Conservation (phyloP, 2,888 invertebrate species). For the Oxycera nigricornis region DNA sequence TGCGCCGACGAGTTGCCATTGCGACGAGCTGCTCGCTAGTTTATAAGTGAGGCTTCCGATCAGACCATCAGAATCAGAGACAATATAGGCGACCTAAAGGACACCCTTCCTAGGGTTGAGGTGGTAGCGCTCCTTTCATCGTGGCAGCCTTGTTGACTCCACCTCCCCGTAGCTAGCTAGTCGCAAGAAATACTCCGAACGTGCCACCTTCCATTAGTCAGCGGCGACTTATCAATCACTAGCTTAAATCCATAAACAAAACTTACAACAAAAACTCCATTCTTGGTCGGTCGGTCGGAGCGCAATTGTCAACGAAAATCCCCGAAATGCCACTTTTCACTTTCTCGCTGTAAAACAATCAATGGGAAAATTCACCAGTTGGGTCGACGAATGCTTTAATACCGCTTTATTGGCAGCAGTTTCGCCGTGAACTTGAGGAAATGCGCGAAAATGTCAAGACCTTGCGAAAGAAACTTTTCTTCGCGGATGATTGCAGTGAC, state of each 20-base stretch:
- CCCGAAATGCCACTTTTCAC: constrained; percentile 26
- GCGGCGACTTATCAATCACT: too few relatives aligned
- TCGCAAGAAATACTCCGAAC: too few relatives aligned
- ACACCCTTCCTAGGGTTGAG: too few relatives aligned
- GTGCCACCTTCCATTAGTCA: too few relatives aligned
- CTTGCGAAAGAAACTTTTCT: not conserved
- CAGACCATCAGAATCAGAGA: too few relatives aligned
- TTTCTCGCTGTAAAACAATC: constrained; percentile 10
- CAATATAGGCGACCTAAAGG: too few relatives aligned
- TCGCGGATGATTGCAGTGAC: not conserved
- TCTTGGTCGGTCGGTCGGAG: constrained; percentile 42
- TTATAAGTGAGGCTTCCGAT: too few relatives aligned
- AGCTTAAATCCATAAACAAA: constrained; percentile 19
- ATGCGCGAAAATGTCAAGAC: constrained; percentile 11
- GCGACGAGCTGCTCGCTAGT: not conserved
- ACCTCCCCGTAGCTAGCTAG: too few relatives aligned
- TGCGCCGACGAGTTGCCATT: not conserved
- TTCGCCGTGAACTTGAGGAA: not conserved
- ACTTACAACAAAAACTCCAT: constrained; percentile 62
- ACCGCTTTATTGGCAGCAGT: not conserved
- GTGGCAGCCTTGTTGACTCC: too few relatives aligned
- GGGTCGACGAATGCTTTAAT: not conserved
- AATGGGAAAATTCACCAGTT: constrained; percentile 1
- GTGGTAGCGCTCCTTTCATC: too few relatives aligned
- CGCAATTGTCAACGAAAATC: constrained; percentile 38